Base-by-base conservation (phyloP, 2,888 invertebrate genomes). In the Cryptocephalus moraei region DNA sequence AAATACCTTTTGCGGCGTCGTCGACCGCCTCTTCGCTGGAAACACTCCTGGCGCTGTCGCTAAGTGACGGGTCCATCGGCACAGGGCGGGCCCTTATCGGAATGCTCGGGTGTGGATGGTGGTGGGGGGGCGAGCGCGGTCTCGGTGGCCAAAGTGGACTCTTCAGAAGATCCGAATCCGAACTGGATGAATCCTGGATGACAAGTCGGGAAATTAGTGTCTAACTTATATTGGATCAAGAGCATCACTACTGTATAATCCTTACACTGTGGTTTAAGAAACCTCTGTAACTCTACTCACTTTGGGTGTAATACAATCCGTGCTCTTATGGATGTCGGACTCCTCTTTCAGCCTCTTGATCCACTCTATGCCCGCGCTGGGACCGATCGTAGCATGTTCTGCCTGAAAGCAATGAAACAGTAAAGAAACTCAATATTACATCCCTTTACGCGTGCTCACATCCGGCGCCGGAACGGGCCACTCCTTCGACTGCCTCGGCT, bases 281-380 rank as follows among this genome's bases (percentile, higher is more conserved):
- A 2, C 22, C 22, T 22, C 6, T 22, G 22, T 6, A 2, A 4
- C 22, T 22, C 2, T 22, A 22, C 11, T 36, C 52, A 69, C 78
- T 61, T 77, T 79, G n/a, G 77, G 78, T 11, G 82, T 81, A 59
- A 88, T 84, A 69, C 89, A 89, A 68, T 89, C 89, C 53, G 85
- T 86, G 47, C 89, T 89, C 55, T 81, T 50, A 54, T 63, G 61
- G 32, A 68, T 58, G 14, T 67, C 68, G 12, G 55, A 65, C 57
- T 70, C 73, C 60, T 66, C 72, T 64, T 79, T 80, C 49, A 83
- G 70, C 59, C 76, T 75, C 50, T 79, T 74, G 49, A 80, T 79
- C 83, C 82, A 83, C 63, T 84, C 83, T 32, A 80, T 76, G 33
- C 80, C 81, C 0, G 78, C 79, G 50, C 76, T 75, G 3, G 79